Conservation (phyloP, 2,888 invertebrate genomes). For the Ligdia adustata region DNA sequence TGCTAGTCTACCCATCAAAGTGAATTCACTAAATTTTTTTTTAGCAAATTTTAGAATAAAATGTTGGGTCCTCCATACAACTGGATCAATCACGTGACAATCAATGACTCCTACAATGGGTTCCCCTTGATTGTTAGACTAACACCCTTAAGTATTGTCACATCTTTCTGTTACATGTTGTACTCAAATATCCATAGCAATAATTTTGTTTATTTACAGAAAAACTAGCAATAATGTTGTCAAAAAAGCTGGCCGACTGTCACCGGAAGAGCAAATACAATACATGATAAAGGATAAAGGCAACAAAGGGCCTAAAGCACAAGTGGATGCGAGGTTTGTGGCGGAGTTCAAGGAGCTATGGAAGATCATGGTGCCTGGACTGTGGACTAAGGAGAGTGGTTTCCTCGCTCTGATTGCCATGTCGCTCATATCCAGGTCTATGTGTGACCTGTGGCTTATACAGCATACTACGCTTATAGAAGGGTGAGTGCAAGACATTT, state of each 20-base stretch:
- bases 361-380: constrained; percentile 91
- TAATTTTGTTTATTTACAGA: constrained; percentile 35
- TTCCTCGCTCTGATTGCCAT: constrained; percentile 89
- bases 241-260: constrained; percentile 47
- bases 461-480: constrained; percentile 97
- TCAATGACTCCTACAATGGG: too few species aligned
- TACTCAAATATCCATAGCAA: too few species aligned
- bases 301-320: constrained; percentile 86
- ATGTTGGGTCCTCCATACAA: too few species aligned
- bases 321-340: constrained; percentile 90
- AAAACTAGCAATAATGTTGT: constrained; percentile 41
- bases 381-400: constrained; percentile 90
- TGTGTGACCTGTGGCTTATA: constrained; percentile 99
- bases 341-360: constrained; percentile 87
- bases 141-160: too few species aligned
- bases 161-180: too few species aligned
- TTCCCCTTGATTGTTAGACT: too few species aligned
- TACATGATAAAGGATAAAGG: constrained; percentile 90
- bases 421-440: constrained; percentile 93
- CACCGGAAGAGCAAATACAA: constrained; percentile 89
- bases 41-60: too few species aligned
- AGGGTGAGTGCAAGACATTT: constrained; percentile 83
- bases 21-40: too few species aligned
- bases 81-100: too few species aligned
- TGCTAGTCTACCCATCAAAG: too few species aligned